These are phyloP conservation scores for Drosophila cognata DNA, from an alignment of 2,888 invertebrate genomes.

Conservation along the genomic window DNA sequence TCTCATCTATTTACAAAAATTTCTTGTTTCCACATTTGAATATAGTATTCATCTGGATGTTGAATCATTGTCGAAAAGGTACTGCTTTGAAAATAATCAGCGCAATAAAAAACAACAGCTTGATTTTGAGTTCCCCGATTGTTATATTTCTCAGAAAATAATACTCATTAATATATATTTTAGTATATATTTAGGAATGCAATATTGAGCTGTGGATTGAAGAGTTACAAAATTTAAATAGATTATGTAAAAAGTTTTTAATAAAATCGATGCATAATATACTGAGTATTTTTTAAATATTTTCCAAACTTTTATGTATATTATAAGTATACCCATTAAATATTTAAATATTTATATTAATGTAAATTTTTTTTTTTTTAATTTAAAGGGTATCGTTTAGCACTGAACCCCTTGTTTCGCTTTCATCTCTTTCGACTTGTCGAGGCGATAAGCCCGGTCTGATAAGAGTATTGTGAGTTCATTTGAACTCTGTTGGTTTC, in stretches of 20 bases:
- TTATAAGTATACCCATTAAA: neutral
- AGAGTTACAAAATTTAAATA: neutral
- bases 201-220: rapidly evolving
- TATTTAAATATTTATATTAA: neutral
- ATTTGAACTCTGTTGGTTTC: constrained; percentile 14
- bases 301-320: neutral
- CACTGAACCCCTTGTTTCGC: neutral
- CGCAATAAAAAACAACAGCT: too few species aligned
- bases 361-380: neutral
- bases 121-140: neutral
- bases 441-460: constrained; percentile 10
- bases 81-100: neutral
- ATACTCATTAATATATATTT: neutral
- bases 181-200: neutral
- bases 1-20: neutral
- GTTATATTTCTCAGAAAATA: neutral
- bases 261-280: neutral
- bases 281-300: neutral
- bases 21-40: neutral
- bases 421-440: neutral
- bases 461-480: constrained; percentile 18
- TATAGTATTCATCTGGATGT: neutral
- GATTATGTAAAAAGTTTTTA: neutral
- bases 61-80: neutral
- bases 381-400: constrained; percentile 7